Evolutionary conservation across 2,113 vertebrate species (phyloP), one percentile per base, ranked within the genome.

Genomic region (Antechinus flavipes): DNA sequence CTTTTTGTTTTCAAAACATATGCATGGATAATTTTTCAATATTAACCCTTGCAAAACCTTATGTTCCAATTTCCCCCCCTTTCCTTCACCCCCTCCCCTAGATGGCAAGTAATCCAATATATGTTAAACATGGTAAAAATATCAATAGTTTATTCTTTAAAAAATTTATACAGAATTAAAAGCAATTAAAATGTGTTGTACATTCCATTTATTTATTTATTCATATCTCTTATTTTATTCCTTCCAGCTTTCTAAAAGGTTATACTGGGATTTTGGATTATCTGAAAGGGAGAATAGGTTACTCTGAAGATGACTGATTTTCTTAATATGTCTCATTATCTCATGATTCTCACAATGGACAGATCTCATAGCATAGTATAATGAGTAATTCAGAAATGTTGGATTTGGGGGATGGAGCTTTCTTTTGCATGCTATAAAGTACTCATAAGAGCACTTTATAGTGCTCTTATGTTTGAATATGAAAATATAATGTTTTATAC

Each of bases 331-430:
- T 52, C 91, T 93, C 68, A 30, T 19, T 68, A 50, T 16, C 30
- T 95, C 3, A 56, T 53, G 25, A 26, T 94, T 97, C 91, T 26
- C 58, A 61, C 90, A 84, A 90, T 12, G 93, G 89, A 27, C 68
- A 84, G 22, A 84, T 2, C 16, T 42, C 0, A 84, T 42, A 84
- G n/a, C n/a, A 49, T 92, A 68, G 50, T 54, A 22, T 61, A 55
- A 91, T 84, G 49, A 50, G 26, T 95, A 24, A 96, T 96, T 8
- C 84, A 47, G 92, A 93, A 91, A 56, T n/a, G 35, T 35, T 76
- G 68, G 8, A 84, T 42, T 42, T 84, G 19, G 19, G 19, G n/a
- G 58, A 35, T 61, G 26, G 6, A 35, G 90, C n/a, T 76, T 93
- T 94, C 92, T 84, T n/a, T 22, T 84, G 50, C 11, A 0, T 92